These are phyloP conservation scores for Mastomys natalensis DNA, from an alignment of 2,113 vertebrate genomes.

Conservation along the genomic window DNA sequence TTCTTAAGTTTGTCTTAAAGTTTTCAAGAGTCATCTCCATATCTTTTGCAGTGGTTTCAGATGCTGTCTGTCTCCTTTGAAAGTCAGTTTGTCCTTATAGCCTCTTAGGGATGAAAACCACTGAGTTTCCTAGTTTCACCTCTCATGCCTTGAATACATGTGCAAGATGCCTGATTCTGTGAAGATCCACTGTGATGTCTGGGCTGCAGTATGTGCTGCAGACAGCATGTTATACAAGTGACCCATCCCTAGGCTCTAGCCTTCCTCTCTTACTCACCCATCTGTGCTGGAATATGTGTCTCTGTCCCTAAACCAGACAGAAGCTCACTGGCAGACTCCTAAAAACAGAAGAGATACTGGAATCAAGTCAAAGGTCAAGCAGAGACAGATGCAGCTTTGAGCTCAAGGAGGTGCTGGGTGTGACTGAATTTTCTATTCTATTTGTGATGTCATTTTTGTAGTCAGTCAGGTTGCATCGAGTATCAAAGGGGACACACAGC, in stretches of 20 bases:
- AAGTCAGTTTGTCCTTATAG: conserved; percentile 9
- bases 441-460: background rate
- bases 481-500: background rate
- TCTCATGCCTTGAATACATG: background rate
- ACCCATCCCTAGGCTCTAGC: background rate
- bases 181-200: background rate
- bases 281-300: background rate
- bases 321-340: background rate
- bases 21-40: conserved; percentile 2
- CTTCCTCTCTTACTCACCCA: background rate
- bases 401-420: background rate
- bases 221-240: background rate
- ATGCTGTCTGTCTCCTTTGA: background rate
- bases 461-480: background rate
- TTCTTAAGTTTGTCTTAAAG: conserved; percentile 7
- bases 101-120: background rate
- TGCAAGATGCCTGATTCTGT: background rate
- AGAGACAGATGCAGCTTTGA: background rate
- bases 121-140: background rate
- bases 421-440: background rate
- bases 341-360: background rate
- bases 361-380: background rate
- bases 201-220: background rate
- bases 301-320: background rate
- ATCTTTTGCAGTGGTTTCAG: background rate